These are phyloP conservation scores for Salmo trutta DNA, from an alignment of 2,797 vertebrate species.

Conservation along the genomic window DNA sequence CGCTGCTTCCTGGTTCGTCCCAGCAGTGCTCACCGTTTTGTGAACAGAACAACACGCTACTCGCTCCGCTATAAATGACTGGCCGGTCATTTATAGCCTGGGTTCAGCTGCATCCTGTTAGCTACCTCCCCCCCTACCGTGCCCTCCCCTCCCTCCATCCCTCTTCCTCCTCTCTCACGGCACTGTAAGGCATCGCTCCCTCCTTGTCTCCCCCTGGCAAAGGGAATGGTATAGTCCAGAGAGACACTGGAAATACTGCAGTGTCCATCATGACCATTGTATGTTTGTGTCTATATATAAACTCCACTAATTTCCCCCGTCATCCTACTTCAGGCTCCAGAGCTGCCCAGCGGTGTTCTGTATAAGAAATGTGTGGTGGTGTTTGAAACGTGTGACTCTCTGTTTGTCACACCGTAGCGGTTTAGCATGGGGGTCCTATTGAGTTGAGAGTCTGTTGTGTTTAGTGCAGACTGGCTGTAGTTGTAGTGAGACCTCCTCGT, in stretches of 20 bases:
- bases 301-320: constrained; percentile 42
- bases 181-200: constrained; percentile 30
- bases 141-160: not conserved
- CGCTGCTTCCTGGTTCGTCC: constrained; percentile 35
- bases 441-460: not conserved
- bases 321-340: constrained; percentile 7
- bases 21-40: constrained; percentile 60
- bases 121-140: constrained; percentile 4
- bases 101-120: constrained; percentile 63
- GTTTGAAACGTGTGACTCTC: not conserved
- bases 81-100: constrained; percentile 54
- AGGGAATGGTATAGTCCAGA: constrained; percentile 20
- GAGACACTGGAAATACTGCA: constrained; percentile 27
- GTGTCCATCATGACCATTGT: constrained; percentile 29
- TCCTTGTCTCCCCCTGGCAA: constrained; percentile 54
- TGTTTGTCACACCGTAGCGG: not conserved
- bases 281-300: constrained; percentile 14
- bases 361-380: constrained; percentile 10
- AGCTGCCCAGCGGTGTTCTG: constrained; percentile 32
- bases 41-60: constrained; percentile 41
- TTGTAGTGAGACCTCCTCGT: constrained; percentile 16
- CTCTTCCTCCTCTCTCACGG: constrained; percentile 18
- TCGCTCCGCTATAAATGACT: constrained; percentile 34
- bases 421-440: not conserved
- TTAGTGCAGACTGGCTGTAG: constrained; percentile 1